These are phyloP conservation scores for Idris sp. DNA, from an alignment of 1,140 invertebrate genomes.

Conservation along the genomic window DNA sequence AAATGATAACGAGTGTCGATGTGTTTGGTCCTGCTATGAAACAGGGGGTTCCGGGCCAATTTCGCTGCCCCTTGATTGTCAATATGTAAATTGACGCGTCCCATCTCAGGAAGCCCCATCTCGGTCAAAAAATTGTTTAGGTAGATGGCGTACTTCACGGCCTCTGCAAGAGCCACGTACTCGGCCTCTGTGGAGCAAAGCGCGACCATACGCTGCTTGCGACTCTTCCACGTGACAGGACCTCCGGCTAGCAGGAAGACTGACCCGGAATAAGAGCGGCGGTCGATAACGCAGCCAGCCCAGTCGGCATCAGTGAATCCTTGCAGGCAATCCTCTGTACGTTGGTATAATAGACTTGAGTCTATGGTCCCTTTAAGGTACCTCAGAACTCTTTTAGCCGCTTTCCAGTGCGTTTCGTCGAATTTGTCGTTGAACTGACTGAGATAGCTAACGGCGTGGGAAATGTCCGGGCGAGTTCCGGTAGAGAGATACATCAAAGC, in stretches of 20 bases:
- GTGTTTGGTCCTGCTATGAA: conserved; percentile 12
- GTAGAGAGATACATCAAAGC: conserved; percentile 1
- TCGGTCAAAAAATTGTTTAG: conserved; percentile 4
- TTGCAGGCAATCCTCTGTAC: background rate
- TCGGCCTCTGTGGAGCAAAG: conserved; percentile 62
- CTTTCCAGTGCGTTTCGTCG: background rate
- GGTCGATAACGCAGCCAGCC: conserved; percentile 47
- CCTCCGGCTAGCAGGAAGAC: background rate
- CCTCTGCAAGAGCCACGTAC: conserved; percentile 43
- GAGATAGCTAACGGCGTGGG: background rate
- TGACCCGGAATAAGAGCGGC: conserved; percentile 63
- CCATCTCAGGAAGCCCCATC: background rate
- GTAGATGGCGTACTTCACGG: conserved; percentile 11
- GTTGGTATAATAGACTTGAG: background rate
- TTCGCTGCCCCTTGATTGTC: conserved; percentile 6
- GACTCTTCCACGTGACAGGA: conserved; percentile 9
- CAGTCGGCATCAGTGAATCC: conserved; percentile 60
- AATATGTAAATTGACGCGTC: background rate
- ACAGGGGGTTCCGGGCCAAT: conserved; percentile 3
- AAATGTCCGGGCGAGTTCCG: background rate
- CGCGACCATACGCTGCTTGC: conserved; percentile 38
- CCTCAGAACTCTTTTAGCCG: background rate
- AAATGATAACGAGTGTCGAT: conserved; percentile 54
- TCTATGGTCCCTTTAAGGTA: conserved; percentile 1
- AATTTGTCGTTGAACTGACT: conserved; percentile 1